Conservation (phyloP, 2,113 vertebrate species). For the Gavialis gangeticus region DNA sequence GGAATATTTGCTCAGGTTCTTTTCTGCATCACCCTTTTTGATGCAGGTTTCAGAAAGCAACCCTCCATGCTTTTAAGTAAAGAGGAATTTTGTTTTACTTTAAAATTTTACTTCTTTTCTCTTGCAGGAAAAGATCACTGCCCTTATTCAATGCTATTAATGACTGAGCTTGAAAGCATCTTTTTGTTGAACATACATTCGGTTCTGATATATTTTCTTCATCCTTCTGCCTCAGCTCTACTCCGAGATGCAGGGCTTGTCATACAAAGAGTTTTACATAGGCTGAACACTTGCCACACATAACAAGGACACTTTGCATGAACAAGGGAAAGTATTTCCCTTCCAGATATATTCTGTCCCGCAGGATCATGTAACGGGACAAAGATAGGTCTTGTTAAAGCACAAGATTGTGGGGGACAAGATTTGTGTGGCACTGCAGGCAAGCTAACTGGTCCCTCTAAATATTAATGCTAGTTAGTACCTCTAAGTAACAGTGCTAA, state of each 20-base stretch:
- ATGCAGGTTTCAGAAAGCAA: background rate
- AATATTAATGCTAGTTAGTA: background rate
- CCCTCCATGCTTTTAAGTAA: background rate
- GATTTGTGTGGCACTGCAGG: background rate
- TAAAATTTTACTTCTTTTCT: background rate
- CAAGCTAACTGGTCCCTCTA: background rate
- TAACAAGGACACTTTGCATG: background rate
- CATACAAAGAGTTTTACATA: too few species aligned
- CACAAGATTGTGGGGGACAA: background rate
- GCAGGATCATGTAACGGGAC: background rate
- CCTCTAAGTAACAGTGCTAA: background rate
- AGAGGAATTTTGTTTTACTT: background rate
- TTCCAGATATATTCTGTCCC: background rate
- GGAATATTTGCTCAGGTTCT: background rate
- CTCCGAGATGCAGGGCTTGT: too few species aligned
- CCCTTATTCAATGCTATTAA: background rate
- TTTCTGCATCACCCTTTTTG: background rate
- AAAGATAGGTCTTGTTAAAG: background rate
- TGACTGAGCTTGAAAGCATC: background rate
- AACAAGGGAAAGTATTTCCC: background rate
- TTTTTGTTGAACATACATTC: background rate
- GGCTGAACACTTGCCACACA: fast-evolving
- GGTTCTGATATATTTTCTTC: background rate
- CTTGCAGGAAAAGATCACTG: background rate
- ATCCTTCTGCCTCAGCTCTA: too few species aligned